Base-by-base conservation (phyloP, 2,797 vertebrate genomes). In the Potorous gilbertii region DNA sequence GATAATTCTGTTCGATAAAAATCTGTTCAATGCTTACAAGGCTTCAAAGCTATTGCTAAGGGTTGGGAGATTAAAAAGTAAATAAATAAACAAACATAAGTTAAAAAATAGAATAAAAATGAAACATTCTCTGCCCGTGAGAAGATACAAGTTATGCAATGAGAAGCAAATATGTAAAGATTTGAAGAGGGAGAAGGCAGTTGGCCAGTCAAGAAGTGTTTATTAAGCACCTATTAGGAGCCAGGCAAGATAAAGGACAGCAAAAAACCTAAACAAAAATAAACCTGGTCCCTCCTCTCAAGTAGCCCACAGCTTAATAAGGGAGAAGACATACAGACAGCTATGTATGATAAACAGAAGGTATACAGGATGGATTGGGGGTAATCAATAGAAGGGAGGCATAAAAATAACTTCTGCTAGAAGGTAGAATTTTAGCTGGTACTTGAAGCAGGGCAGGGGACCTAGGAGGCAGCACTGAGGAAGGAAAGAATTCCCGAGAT, bases 31-130 rank as follows among this genome's bases (percentile, higher is more conserved):
- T 40, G 16, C 18, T 16, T 40, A 81, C n/a, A 46, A 40, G 62
- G 34, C 18, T 56, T 28, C 56, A 56, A 66, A n/a, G 62, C 29
- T 59, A 27, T 56, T 5, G 2, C 0, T 50, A 66, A 90, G 66
- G 50, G 50, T 28, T 55, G 90, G 9, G 0, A 0, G 11, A 12
- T 24, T n/a, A 0, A 0, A 62, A 31, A 34, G 31, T 59, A n/a
- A 50, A 5, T 56, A 5, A 56, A 56, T 27, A 24, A 56, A 56
- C 9, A 8, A 56, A 56, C 10, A 28, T 28, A 56, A 28, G 56
- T 56, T 56, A 28, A 27, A 56, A 27, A 56, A 55, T 55, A 55
- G n/a, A 46, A 4, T 16, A 91, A 27, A 50, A 81, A 81, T 81
- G n/a, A 81, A 40, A 9, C 74, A 81, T 46, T 81, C 21, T 81